Base-by-base conservation (phyloP, 2,113 vertebrate genomes). In the human (Homo sapiens) region DNA sequence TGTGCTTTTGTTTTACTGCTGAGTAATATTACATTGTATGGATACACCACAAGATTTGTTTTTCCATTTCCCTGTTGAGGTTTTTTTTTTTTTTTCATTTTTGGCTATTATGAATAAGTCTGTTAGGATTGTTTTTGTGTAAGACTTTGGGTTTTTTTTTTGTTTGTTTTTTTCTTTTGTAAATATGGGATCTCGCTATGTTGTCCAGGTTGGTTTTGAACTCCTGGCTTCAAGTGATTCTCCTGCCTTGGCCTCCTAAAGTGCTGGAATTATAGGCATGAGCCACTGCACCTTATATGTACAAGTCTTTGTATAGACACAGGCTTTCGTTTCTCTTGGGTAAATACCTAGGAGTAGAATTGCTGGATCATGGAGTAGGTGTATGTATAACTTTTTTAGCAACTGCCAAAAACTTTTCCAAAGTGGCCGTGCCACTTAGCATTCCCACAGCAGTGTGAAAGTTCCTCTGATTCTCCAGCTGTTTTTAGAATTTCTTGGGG, bases 371-470 rank as follows among this genome's bases (percentile, higher is more conserved):
- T 8, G 3, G 0, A 6, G 5, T 72, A 72, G 14, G 52, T 14
- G 4, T 8, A 35, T 11, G 35, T 73, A 35, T 35, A 25, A 23
- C 84, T 14, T 70, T 82, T 32, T 10, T 3, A 32, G n/a, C 70
- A 45, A 27, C 30, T 78, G 84, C n/a, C 84, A 55, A 18, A 3
- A 25, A 35, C 38, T 30, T 82, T 59, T 88, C 78, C 2, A 0
- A 4, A 4, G 23, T 38, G 48, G 2, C 68, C 2, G 23, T 76
- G 32, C 38, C 12, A 1, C 18, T 8, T 76, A 11, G n/a, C 2
- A 0, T 20, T 61, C 72, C 30, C 35, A 22, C 38, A 27, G 48
- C 25, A 0, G 4, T 30, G 48, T 3, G 76, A 43, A 17, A 55
- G 25, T 27, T 30, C 23, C n/a, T 55, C 45, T 30, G 38, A 11